Conservation (phyloP, 2,113 vertebrate species). For the Pycnonotus jocosus region DNA sequence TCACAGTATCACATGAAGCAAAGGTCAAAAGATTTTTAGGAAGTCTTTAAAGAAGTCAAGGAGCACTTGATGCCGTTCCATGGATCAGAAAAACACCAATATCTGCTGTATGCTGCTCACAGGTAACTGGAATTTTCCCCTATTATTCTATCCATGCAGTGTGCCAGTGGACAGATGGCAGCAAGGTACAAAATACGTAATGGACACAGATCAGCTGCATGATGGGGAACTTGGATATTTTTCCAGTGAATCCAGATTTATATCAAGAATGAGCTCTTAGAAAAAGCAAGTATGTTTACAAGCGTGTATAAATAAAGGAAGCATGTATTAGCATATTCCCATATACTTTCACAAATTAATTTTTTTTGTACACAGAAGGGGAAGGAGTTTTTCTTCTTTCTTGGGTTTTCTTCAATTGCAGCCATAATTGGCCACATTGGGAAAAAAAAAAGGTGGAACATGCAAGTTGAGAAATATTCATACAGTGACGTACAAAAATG, state of each 20-base stretch:
- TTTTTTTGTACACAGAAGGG: not conserved
- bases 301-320: not conserved
- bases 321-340: not conserved
- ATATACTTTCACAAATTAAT: not conserved
- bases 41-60: not conserved
- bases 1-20: not conserved
- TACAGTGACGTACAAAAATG: not conserved
- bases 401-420: not conserved
- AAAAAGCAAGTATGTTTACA: not conserved
- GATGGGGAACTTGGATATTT: not conserved
- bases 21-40: not conserved
- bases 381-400: not conserved
- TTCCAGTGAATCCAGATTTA: not conserved
- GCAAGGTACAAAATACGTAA: constrained; percentile 5
- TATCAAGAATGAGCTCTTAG: not conserved
- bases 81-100: not conserved
- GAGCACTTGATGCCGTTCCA: not conserved
- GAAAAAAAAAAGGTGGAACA: not conserved
- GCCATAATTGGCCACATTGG: not conserved
- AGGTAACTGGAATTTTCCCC: not conserved
- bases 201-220: not conserved
- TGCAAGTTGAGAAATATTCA: not conserved
- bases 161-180: constrained; percentile 34
- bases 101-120: not conserved
- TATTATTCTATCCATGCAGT: not conserved